Conservation (phyloP, 2,113 vertebrate species). For the Arvicanthis niloticus region DNA sequence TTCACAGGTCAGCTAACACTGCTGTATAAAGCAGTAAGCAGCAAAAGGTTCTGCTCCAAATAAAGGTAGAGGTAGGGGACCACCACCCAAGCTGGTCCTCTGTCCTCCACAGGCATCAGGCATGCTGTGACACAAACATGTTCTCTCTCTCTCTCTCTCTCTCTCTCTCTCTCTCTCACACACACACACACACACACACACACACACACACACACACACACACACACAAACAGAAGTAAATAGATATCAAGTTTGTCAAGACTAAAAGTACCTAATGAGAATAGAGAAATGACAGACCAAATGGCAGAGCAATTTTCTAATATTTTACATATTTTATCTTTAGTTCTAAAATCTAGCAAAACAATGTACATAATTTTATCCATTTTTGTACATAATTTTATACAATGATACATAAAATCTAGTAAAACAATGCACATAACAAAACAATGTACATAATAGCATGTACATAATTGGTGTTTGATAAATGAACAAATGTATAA, state of each 20-base stretch:
- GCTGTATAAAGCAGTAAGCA: not conserved
- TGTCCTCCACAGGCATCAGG: not conserved
- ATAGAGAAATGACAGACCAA: not conserved
- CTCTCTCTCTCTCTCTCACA: not conserved
- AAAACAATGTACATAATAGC: not conserved
- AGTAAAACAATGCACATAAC: not conserved
- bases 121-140: not conserved
- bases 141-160: too few relatives aligned
- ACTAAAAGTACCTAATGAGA: slow-evolving; percentile 43
- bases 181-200: not conserved
- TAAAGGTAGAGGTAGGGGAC: not conserved
- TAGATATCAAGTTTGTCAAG: not conserved
- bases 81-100: not conserved
- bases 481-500: slow-evolving; percentile 7
- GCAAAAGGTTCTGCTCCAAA: not conserved
- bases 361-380: not conserved
- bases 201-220: not conserved
- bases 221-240: not conserved
- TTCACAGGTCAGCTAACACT: not conserved
- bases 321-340: slow-evolving; percentile 32
- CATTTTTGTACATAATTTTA: too few relatives aligned
- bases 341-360: slow-evolving; percentile 20
- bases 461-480: not conserved
- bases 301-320: slow-evolving; percentile 35
- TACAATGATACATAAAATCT: not conserved